A percentile compares a stretch with the other conserved stretches of the same genome.
These are phyloP conservation scores for Neoseiulus cucumeris DNA, from an alignment of 1,140 invertebrate species.

Conservation along the genomic window DNA sequence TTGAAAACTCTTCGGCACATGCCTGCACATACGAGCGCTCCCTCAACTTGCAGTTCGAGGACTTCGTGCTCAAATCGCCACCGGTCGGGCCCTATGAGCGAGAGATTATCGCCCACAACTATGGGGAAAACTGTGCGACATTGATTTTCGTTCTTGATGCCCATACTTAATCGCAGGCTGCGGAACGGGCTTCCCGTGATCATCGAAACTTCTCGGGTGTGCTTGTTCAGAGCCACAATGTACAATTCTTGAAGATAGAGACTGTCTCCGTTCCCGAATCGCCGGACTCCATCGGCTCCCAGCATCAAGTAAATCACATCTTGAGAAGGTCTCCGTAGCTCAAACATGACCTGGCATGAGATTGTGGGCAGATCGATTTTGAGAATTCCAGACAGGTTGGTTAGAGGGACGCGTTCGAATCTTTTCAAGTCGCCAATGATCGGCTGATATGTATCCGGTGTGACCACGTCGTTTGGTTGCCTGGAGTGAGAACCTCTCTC, in stretches of 20 bases:
- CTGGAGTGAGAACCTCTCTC: neutral
- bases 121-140: neutral
- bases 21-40: neutral
- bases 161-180: neutral
- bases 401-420: neutral
- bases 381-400: neutral
- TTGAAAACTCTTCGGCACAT: conserved; percentile 1
- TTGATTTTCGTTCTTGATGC: neutral
- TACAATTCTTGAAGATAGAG: neutral
- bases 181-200: neutral
- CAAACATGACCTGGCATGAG: neutral
- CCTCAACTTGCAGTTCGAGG: neutral
- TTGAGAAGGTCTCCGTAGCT: neutral
- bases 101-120: neutral
- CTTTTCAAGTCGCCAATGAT: neutral
- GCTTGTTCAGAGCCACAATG: neutral
- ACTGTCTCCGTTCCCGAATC: neutral
- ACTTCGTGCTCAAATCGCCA: neutral
- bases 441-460: neutral
- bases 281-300: neutral
- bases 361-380: neutral
- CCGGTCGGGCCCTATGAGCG: neutral
- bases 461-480: neutral
- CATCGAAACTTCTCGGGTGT: neutral
- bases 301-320: neutral